These are phyloP conservation scores for Daphoenositta chrysoptera DNA, from an alignment of 2,113 vertebrate species.

Conservation along the genomic window DNA sequence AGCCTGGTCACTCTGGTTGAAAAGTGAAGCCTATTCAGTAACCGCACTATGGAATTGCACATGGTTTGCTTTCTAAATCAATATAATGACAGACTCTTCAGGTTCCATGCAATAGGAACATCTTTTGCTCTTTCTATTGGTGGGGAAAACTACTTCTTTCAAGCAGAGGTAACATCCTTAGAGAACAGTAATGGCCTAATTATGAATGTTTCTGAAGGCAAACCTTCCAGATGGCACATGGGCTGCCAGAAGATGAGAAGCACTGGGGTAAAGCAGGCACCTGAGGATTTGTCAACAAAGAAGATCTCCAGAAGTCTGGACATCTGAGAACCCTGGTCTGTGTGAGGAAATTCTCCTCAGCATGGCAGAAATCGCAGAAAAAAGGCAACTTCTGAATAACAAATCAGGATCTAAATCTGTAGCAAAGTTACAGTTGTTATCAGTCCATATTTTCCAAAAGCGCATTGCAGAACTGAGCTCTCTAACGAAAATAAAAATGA, in stretches of 20 bases:
- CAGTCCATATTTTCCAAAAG: neutral
- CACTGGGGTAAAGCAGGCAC: neutral
- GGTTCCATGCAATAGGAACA: neutral
- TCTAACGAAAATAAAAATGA: neutral
- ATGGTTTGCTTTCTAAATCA: constrained; percentile 11
- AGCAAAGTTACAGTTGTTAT: neutral
- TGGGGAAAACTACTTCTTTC: neutral
- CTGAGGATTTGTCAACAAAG: neutral
- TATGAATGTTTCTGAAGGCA: neutral
- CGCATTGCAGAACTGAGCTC: neutral
- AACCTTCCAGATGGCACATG: fast-evolving
- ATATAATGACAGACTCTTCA: neutral
- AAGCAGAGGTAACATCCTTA: neutral
- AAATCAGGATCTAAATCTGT: neutral
- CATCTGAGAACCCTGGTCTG: neutral
- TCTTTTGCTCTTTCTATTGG: neutral
- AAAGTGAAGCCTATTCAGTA: constrained; percentile 20
- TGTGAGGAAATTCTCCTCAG: neutral
- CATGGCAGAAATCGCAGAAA: neutral
- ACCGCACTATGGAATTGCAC: neutral
- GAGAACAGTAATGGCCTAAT: neutral
- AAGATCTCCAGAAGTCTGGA: neutral
- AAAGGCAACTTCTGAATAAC: neutral
- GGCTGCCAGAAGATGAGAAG: neutral
- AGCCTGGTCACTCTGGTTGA: neutral